Base-by-base conservation (phyloP, 2,113 vertebrate species). In the Cheirogaleus medius region DNA sequence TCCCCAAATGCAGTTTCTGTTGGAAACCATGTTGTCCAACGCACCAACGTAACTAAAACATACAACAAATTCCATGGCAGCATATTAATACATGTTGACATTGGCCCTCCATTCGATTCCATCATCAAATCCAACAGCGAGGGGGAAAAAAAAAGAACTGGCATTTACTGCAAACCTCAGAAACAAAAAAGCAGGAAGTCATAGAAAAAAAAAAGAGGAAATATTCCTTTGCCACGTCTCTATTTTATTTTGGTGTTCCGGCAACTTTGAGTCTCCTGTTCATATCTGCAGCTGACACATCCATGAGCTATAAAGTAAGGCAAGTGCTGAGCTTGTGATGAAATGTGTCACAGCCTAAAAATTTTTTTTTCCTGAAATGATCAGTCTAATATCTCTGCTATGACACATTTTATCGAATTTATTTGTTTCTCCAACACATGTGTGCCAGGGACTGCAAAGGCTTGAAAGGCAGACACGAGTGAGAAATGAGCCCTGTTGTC, bases 211-310 rank as follows among this genome's bases (percentile, higher is more conserved):
- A 25, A 23, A 60, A 52, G 18, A 32, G 0, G 13, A 52, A 84
- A 8, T 0, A 1, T 27, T 32, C n/a, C 8, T 71, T 14, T n/a
- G 27, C 56, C n/a, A 37, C 1, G 0, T 64, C 39, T 10, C 21
- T 9, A 32, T 82, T 42, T 52, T 27, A 25, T 21, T 29, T 9
- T 3, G 12, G n/a, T 34, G 37, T 52, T 23, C 68, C 29, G 2
- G 11, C 11, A 44, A 64, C 73, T 37, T 44, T 5, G 3, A 44
- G 4, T 52, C n/a, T 47, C 5, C 1, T 74, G 1, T 56, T 7
- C 21, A 56, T 21, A 21, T 17, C 42, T 23, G 5, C 27, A 15
- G 44, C 15, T 17, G 1, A 9, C 1, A 2, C 15, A 18, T 18
- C 6, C 76, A 18, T 23, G 3, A 25, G 23, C 20, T 44, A 21